These are phyloP conservation scores for Tinamus major DNA, from an alignment of 2,797 vertebrate genomes.

Conservation along the genomic window DNA sequence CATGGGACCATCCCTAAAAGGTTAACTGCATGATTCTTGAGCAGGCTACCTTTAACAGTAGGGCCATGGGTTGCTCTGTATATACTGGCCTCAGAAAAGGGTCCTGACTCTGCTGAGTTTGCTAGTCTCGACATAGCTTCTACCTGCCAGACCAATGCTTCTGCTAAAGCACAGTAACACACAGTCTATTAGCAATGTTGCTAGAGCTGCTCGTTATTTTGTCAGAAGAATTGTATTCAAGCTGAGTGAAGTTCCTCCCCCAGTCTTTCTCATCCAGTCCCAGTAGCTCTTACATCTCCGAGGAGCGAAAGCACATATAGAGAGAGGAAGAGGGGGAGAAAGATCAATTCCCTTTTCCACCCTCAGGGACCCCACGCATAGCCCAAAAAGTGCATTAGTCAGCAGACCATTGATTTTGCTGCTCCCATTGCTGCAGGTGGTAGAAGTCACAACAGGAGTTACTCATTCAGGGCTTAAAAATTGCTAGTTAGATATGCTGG, in stretches of 20 bases:
- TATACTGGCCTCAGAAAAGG: neutral
- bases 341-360: neutral
- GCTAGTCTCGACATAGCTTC: neutral
- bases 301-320: neutral
- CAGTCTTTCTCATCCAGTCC: neutral
- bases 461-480: neutral
- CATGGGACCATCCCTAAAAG: neutral
- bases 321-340: neutral
- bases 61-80: neutral
- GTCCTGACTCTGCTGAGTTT: neutral
- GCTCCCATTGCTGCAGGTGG: neutral
- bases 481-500: neutral
- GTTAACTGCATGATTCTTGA: neutral
- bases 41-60: neutral
- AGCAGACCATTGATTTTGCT: neutral
- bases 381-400: neutral
- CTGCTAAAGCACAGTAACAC: neutral
- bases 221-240: neutral
- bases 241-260: neutral
- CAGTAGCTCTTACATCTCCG: neutral
- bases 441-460: slow-evolving; percentile 5
- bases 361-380: neutral
- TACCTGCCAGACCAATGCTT: neutral
- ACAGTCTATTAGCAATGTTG: accelerated
- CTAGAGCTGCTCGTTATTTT: neutral